These are phyloP conservation scores for Gallinago paraguaiae DNA, from an alignment of 2,113 vertebrate species.

Conservation along the genomic window DNA sequence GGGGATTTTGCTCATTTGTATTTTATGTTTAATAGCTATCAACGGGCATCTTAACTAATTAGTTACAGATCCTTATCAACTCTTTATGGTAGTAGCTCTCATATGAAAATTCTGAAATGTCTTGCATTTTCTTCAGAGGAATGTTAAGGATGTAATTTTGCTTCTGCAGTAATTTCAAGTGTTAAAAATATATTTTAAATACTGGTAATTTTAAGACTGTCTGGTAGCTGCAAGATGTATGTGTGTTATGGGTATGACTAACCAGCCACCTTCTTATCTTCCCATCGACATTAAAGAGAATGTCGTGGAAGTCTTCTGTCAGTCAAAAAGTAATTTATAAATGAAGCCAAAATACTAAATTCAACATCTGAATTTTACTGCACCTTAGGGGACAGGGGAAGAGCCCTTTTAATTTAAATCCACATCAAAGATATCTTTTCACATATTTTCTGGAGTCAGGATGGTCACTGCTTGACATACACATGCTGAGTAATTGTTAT, in stretches of 20 bases:
- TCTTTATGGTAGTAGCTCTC: background rate
- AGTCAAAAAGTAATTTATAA: slow-evolving; percentile 27
- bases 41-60: background rate
- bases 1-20: background rate
- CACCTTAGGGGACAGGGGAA: background rate
- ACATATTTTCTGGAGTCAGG: background rate
- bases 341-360: background rate
- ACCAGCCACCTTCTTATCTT: slow-evolving; percentile 12
- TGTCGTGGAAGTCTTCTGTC: background rate
- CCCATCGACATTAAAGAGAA: background rate
- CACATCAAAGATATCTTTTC: background rate
- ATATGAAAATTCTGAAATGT: background rate
- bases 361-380: background rate
- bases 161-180: background rate
- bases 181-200: slow-evolving; percentile 18
- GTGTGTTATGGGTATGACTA: background rate
- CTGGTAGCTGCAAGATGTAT: background rate
- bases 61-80: background rate
- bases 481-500: background rate
- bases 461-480: background rate
- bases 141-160: background rate
- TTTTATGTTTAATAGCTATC: slow-evolving; percentile 27
- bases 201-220: background rate
- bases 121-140: background rate
- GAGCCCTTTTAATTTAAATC: background rate